These are phyloP conservation scores for Nematostella vectensis DNA, from an alignment of 92 coral and sea anemone genomes.

Conservation along the genomic window DNA sequence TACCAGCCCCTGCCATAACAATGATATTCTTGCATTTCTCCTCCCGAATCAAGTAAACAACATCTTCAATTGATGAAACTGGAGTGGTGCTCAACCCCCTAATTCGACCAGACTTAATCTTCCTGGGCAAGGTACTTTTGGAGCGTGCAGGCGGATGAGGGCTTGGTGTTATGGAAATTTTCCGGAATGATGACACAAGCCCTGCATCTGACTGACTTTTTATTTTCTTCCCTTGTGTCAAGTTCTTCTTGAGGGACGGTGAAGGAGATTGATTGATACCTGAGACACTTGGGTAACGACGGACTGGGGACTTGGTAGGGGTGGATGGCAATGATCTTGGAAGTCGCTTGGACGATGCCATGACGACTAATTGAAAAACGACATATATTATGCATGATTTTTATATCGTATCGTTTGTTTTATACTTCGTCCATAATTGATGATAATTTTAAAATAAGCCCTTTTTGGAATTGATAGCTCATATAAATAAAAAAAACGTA, in stretches of 20 bases:
- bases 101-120: constrained; percentile 28
- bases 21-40: constrained; percentile 66
- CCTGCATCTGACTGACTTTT: constrained; percentile 67
- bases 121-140: constrained; percentile 46
- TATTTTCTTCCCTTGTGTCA: constrained; percentile 7
- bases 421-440: too few species aligned
- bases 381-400: not conserved
- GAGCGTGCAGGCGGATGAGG: constrained; percentile 43
- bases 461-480: too few species aligned
- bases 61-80: constrained; percentile 51
- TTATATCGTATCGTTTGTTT: too few species aligned
- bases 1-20: constrained; percentile 88
- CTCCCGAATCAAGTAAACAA: constrained; percentile 51
- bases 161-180: constrained; percentile 50
- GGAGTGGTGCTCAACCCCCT: constrained; percentile 35
- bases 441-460: too few species aligned
- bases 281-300: constrained; percentile 16
- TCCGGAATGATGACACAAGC: constrained; percentile 56
- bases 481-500: too few species aligned
- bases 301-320: constrained; percentile 30
- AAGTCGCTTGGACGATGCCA: constrained; percentile 37
- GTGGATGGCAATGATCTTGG: constrained; percentile 30
- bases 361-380: constrained; percentile 15
- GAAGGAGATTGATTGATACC: not conserved
- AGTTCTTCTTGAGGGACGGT: constrained; percentile 18